Base-by-base conservation (phyloP, 2,888 invertebrate genomes). In the Muscina levida region DNA sequence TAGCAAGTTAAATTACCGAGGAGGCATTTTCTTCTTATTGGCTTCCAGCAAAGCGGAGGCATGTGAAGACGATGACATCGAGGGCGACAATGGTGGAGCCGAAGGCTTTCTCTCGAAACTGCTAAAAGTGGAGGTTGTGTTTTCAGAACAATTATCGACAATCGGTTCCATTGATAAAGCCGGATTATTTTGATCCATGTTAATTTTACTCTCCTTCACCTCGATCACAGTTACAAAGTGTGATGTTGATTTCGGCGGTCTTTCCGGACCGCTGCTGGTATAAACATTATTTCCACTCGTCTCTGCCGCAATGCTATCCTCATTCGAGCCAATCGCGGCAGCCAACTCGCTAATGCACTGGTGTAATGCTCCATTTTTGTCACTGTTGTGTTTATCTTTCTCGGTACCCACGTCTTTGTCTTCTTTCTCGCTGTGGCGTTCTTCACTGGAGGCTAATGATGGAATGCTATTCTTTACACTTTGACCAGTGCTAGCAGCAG, bases 151-250 rank as follows among this genome's bases (percentile, higher is more conserved):
- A 59, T n/a, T 72, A 46, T 78, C 77, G 44, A 31, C 53, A 37
- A 42, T 71, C 53, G 80, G 74, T 51, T 87, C 86, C 70, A 83
- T 66, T 44, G 31, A 84, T 82, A 77, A 79, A 42, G 73, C 53
- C 15, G 79, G 67, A 73, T 75, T 74, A 78, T 74, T 66, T 39
- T 80, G 82, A 53, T 83, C 83, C 53, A 65, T 62, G 31, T 46
- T 77, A 1, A 78, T 84, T 85, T 86, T 94, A 86, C 94, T 91
- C 89, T 96, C 96, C 90, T 96, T 96, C 46, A 97, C 96, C 93
- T 96, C 95, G 86, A 97, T 97, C 84, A 97, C 96, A 80, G 96
- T 97, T 84, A 97, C 94, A 91, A 96, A 97, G 91, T 96, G 91
- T 80, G 91, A 90, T 67, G 89, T 86, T 51, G 66, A 51, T 73